phyloP scores from a whole-genome alignment of 92 coral and sea anemone genomes.

The Virgularia gustaviana region DNA sequence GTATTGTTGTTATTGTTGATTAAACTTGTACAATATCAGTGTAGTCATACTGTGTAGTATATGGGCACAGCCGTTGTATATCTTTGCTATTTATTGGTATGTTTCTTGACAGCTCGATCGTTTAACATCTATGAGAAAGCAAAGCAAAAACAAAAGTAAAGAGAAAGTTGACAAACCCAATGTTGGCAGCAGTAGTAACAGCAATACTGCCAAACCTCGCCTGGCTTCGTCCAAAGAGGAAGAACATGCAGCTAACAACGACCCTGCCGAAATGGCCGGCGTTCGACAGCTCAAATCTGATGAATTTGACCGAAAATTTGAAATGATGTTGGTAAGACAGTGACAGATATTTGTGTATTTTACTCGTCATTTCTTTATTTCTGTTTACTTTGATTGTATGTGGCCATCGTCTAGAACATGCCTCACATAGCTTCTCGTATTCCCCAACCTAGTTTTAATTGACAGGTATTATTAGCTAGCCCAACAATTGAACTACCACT shows the following conservation, averaged over 20 bases:
- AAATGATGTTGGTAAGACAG: conserved; percentile 76
- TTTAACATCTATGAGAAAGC: conserved; percentile 70
- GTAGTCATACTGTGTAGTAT: not conserved
- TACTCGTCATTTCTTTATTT: too few relatives aligned
- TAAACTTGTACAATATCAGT: too few relatives aligned
- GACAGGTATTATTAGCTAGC: too few relatives aligned
- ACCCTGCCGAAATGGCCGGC: conserved; percentile 58
- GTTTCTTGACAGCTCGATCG: conserved; percentile 65
- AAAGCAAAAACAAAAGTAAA: conserved; percentile 42
- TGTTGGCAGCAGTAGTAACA: conserved; percentile 56
- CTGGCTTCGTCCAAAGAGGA: conserved; percentile 55
- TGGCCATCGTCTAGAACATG: too few relatives aligned
- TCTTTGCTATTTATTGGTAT: not conserved
- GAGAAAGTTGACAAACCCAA: conserved; percentile 54
- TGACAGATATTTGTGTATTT: too few relatives aligned
- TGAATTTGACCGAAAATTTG: conserved; percentile 71
- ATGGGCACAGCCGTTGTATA: not conserved
- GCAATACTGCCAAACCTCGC: conserved; percentile 66
- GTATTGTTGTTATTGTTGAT: too few relatives aligned
- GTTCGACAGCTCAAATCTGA: conserved; percentile 56
- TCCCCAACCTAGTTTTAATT: too few relatives aligned
- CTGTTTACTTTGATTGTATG: too few relatives aligned
- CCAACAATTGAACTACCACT: too few relatives aligned
- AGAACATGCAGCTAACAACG: conserved; percentile 46
- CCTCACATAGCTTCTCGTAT: too few relatives aligned